Evolutionary conservation across 1,140 invertebrate genomes (phyloP).

Genomic region (Bilobella aurantiaca): DNA sequence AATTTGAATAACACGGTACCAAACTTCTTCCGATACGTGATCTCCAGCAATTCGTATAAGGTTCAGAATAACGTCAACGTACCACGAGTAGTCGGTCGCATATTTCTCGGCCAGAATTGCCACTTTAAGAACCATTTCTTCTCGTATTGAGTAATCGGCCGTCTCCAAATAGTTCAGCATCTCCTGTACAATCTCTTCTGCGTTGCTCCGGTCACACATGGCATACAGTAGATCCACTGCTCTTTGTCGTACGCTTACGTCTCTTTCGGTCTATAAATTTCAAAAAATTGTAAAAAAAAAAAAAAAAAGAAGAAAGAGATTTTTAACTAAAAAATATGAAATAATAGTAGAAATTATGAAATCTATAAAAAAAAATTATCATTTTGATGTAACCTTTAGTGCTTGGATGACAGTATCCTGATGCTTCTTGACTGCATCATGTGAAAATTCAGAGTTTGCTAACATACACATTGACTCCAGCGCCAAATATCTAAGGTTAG

Average conservation of each 20-base stretch:
- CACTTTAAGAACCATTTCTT: constrained; percentile 99
- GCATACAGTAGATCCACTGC: constrained; percentile 99
- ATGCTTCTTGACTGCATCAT: constrained; percentile 99
- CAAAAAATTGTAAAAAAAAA: constrained; percentile 18
- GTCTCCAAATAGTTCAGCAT: constrained; percentile 99
- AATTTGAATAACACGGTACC: constrained; percentile 99
- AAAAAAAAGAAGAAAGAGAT: background rate
- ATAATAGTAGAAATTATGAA: no score
- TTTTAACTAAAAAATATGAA: no score
- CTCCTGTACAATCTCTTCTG: constrained; percentile 98
- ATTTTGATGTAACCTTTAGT: constrained; percentile 68
- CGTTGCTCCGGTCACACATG: constrained; percentile 99
- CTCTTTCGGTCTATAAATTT: constrained; percentile 75
- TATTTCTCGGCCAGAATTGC: constrained; percentile 99
- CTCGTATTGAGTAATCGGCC: constrained; percentile 97
- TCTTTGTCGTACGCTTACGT: constrained; percentile 95
- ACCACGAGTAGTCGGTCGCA: constrained; percentile 98
- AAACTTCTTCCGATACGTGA: constrained; percentile 89
- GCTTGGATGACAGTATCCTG: constrained; percentile 98
- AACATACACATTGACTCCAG: constrained; percentile 99
- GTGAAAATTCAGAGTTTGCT: constrained; percentile 97
- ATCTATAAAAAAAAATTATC: background rate
- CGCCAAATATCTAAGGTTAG: constrained; percentile 94
- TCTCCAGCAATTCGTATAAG: constrained; percentile 98
- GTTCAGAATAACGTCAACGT: constrained; percentile 98